Conservation (phyloP, 2,888 invertebrate genomes). For the Sipha maydis region DNA sequence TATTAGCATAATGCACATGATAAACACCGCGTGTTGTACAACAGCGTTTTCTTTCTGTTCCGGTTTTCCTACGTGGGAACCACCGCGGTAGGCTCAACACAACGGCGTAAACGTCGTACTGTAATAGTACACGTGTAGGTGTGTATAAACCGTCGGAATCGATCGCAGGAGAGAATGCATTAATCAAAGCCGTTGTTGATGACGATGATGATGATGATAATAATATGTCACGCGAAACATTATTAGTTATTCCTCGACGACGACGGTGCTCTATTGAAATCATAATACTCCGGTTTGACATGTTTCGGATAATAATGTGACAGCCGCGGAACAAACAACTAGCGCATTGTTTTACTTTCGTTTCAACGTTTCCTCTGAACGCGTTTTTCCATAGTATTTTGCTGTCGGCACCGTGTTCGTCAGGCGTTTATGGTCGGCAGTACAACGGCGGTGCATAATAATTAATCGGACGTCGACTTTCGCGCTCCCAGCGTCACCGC, state of each 20-base stretch:
- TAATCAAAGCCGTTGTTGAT: conserved; percentile 21
- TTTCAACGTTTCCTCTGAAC: background rate
- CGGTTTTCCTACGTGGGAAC: no score
- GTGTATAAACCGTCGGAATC: background rate
- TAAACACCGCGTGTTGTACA: no score
- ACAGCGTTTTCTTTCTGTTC: no score
- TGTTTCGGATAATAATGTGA: background rate
- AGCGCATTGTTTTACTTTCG: conserved; percentile 1
- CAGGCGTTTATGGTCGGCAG: background rate
- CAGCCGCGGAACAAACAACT: background rate
- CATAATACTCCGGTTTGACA: background rate
- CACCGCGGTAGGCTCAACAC: background rate
- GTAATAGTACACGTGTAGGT: background rate
- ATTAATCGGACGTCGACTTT: conserved; percentile 6
- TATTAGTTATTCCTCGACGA: conserved; percentile 13
- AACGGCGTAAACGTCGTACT: background rate
- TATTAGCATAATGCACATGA: no score
- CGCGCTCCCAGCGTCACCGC: background rate
- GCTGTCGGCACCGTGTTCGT: background rate
- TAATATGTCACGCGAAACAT: conserved; percentile 22
- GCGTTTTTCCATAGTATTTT: background rate
- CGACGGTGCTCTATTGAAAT: background rate
- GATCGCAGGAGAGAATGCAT: background rate
- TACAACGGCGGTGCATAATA: background rate
- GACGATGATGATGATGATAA: background rate